Conservation (phyloP, 2,888 invertebrate species). For the Xanthia icteritia region DNA sequence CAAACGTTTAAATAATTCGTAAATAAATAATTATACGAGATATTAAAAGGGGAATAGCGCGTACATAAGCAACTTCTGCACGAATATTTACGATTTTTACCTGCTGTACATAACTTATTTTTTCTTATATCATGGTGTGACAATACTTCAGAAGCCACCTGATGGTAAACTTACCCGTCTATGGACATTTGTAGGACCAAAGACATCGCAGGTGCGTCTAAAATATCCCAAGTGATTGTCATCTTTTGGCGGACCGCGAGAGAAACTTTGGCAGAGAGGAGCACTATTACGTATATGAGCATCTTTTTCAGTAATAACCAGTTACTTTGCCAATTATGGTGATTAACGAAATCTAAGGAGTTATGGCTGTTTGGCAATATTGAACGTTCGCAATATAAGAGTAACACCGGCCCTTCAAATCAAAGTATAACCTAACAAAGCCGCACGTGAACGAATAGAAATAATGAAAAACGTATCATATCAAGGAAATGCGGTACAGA, state of each 20-base stretch:
- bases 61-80: no score
- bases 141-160: neutral
- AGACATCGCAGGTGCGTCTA: neutral
- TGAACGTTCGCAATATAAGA: no score
- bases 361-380: no score
- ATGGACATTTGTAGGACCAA: neutral
- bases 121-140: neutral
- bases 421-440: neutral
- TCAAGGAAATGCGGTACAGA: no score
- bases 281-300: no score
- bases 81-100: neutral
- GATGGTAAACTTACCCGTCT: neutral
- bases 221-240: neutral
- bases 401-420: no score
- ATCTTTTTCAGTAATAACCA: no score
- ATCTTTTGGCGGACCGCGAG: no score
- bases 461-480: neutral
- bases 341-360: no score
- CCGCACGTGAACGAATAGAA: neutral
- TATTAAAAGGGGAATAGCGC: slow-evolving; percentile 3
- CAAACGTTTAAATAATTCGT: neutral
- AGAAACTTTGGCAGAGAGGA: no score
- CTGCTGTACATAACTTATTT: neutral
- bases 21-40: slow-evolving; percentile 11
- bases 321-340: no score